A percentile compares a stretch with the other conserved stretches of the same genome.
phyloP scores from a whole-genome alignment of 2,797 vertebrate species.

The Syngnathus acus region DNA sequence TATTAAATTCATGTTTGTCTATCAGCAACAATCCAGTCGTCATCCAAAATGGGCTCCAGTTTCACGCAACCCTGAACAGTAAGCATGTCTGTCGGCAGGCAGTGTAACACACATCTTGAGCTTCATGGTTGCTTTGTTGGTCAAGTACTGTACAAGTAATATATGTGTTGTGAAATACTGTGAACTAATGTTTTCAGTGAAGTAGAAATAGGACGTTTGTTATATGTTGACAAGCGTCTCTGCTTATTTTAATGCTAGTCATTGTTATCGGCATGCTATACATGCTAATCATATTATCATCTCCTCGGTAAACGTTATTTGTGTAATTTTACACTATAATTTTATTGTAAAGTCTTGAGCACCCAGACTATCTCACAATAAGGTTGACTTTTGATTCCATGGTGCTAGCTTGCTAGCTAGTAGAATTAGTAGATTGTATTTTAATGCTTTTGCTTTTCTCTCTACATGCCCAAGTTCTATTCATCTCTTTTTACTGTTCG shows the following conservation, averaged over 20 bases:
- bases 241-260: not conserved
- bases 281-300: not conserved
- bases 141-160: not conserved
- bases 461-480: constrained; percentile 18
- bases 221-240: not conserved
- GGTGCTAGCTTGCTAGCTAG: too few species aligned
- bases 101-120: not conserved
- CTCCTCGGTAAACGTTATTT: not conserved
- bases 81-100: not conserved
- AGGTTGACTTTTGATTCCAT: constrained; percentile 2
- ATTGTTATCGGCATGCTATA: not conserved
- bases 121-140: not conserved
- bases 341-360: not conserved
- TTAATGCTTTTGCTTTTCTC: constrained; percentile 19
- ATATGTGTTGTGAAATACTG: not conserved
- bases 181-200: not conserved
- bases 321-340: not conserved
- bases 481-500: constrained; percentile 13
- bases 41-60: not conserved
- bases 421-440: not conserved
- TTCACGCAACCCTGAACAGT: not conserved
- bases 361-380: not conserved
- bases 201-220: not conserved
- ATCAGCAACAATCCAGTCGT: not conserved
- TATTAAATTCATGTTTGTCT: not conserved